These are phyloP conservation scores for Festucalex cinctus DNA, from an alignment of 2,113 vertebrate genomes.

Conservation along the genomic window DNA sequence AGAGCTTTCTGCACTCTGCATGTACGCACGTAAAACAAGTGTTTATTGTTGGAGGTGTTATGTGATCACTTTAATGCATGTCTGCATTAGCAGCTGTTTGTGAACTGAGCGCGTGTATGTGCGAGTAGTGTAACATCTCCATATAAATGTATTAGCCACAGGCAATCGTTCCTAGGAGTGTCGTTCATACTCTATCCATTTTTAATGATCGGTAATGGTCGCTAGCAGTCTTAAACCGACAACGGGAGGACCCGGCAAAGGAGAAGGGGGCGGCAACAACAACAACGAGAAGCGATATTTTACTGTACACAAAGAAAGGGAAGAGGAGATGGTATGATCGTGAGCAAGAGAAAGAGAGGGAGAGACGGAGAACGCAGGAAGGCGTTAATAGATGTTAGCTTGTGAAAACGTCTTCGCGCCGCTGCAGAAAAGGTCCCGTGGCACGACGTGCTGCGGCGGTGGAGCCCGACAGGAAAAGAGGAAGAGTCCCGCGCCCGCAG, in stretches of 20 bases:
- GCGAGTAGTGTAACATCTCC: constrained; percentile 20
- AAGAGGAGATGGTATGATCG: constrained; percentile 11
- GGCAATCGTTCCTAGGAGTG: constrained; percentile 51
- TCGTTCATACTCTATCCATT: constrained; percentile 59
- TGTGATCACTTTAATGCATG: constrained; percentile 11
- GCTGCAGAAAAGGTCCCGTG: constrained; percentile 34
- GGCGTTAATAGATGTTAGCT: constrained; percentile 52
- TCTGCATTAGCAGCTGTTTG: constrained; percentile 21
- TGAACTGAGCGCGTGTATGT: constrained; percentile 17
- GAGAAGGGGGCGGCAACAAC: constrained; percentile 19
- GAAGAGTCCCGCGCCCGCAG: constrained; percentile 17
- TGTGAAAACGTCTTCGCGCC: constrained; percentile 31
- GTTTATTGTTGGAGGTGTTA: constrained; percentile 3
- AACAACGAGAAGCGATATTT: constrained; percentile 39
- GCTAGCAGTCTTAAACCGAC: constrained; percentile 53
- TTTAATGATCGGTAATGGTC: constrained; percentile 68
- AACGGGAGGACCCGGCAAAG: constrained; percentile 32
- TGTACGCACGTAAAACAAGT: constrained; percentile 2
- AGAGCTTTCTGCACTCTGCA: background rate
- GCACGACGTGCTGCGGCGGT: constrained; percentile 32
- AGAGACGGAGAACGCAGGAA: constrained; percentile 13
- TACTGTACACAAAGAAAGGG: constrained; percentile 13
- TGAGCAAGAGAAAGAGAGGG: constrained; percentile 9
- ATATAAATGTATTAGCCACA: constrained; percentile 51
- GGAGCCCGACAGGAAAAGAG: constrained; percentile 20